Percentiles rank a stretch among this genome's conserved stretches.
Evolutionary conservation across 1,140 invertebrate species (phyloP).

Genomic region (Macrobrachium nipponense): DNA sequence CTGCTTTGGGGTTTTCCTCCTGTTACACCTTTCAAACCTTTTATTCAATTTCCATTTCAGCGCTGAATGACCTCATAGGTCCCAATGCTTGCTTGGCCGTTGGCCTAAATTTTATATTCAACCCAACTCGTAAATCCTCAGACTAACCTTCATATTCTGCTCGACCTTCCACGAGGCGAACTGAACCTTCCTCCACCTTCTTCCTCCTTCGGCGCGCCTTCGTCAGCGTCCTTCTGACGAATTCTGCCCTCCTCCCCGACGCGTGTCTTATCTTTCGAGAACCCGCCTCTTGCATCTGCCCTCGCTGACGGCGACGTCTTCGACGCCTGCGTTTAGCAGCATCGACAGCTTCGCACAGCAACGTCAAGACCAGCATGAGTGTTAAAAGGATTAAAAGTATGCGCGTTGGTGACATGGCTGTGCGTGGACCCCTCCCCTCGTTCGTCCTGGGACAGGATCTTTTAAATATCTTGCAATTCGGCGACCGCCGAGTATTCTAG

Average conservation of each 20-base stretch:
- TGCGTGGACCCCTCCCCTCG: no score
- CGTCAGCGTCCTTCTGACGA: slow-evolving; percentile 51
- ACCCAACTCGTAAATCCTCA: not conserved
- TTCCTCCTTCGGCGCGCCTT: slow-evolving; percentile 28
- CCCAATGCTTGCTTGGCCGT: no score
- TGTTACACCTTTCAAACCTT: no score
- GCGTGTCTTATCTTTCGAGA: slow-evolving; percentile 49
- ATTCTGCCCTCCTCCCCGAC: slow-evolving; percentile 45
- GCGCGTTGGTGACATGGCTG: slow-evolving; percentile 40
- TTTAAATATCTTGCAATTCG: no score
- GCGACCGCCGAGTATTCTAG: no score
- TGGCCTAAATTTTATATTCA: no score
- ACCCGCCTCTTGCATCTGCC: not conserved
- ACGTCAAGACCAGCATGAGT: slow-evolving; percentile 30
- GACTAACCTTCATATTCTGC: slow-evolving; percentile 59
- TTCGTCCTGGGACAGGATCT: no score
- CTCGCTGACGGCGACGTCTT: slow-evolving; percentile 32
- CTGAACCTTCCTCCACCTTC: slow-evolving; percentile 23
- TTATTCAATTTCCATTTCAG: not conserved
- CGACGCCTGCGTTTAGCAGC: slow-evolving; percentile 23
- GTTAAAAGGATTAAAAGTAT: slow-evolving; percentile 20
- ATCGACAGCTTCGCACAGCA: slow-evolving; percentile 43
- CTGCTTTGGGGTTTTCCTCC: no score
- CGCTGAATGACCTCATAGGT: no score
- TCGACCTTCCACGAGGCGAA: slow-evolving; percentile 44